Base-by-base conservation (phyloP, 2,888 invertebrate species). In the Sthenelais limicola region DNA sequence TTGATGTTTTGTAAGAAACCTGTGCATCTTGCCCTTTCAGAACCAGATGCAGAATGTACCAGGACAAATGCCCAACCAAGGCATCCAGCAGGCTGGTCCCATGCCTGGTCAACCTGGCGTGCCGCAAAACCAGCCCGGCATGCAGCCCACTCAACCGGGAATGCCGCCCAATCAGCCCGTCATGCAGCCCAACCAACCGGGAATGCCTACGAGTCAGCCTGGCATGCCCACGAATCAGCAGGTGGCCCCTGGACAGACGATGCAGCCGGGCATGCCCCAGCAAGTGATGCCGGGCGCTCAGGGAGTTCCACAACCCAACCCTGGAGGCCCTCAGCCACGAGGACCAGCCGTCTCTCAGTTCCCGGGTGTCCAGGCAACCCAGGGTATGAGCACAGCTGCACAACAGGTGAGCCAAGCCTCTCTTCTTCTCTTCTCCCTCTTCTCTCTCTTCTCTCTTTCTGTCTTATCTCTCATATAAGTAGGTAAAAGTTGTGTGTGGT, bases 361-460 rank as follows among this genome's bases (percentile, higher is more conserved):
- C 38, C 1, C 62, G 21, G 35, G 5, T 4, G 38, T 12, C 7
- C 62, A 62, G 26, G 24, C 62, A n/a, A n/a, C 28, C 1, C 56
- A 15, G 9, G 21, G 26, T 1, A 62, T 62, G 62, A 38, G 24
- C 35, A 62, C 24, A 9, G 38, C 62, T 1, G 38, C 18, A 24
- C 62, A 62, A 35, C 62, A 62, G 62, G 62, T 62, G 43, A 62
- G 15, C 2, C n/a, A n/a, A n/a, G n/a, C n/a, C n/a, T n/a, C n/a
- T n/a, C n/a, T n/a, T n/a, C n/a, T n/a, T n/a, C n/a, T n/a, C n/a
- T n/a, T n/a, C n/a, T n/a, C n/a, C n/a, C n/a, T n/a, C n/a, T n/a
- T n/a, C n/a, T n/a, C n/a, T n/a, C n/a, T n/a, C n/a, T n/a, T n/a
- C n/a, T n/a, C n/a, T n/a, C n/a, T n/a, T n/a, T n/a, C n/a, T n/a